Evolutionary conservation across 1,140 invertebrate species (phyloP).

Genomic region (Alviniconcha marisindica): DNA sequence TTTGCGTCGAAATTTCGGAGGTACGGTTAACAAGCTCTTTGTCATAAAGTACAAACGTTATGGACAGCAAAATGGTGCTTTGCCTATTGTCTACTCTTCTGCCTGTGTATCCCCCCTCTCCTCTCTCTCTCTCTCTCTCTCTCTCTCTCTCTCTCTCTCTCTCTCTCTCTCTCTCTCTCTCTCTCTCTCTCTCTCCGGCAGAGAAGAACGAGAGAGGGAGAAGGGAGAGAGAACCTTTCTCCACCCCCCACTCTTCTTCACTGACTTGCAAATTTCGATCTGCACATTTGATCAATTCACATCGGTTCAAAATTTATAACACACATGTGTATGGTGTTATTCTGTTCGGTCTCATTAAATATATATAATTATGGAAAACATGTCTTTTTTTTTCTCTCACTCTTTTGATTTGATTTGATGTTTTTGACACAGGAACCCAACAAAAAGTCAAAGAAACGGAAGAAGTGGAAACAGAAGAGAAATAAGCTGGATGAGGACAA

Average conservation of each 20-base stretch:
- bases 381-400: too few species aligned
- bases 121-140: conserved; percentile 19
- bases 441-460: neutral
- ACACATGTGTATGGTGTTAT: too few species aligned
- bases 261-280: too few species aligned
- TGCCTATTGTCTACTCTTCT: too few species aligned
- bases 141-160: neutral
- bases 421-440: neutral
- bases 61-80: too few species aligned
- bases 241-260: neutral
- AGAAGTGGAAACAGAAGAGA: conserved; percentile 2
- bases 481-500: neutral
- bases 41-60: too few species aligned
- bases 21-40: neutral
- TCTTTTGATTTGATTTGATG: too few species aligned
- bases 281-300: too few species aligned
- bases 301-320: too few species aligned
- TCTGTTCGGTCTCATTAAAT: too few species aligned
- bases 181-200: neutral
- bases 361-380: too few species aligned
- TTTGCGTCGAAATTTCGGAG: conserved; percentile 15
- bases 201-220: neutral
- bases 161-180: neutral
- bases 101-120: too few species aligned
- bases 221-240: neutral